These are phyloP conservation scores for Cladopsammia gracilis DNA, from an alignment of 64 coral and sea anemone species.

Conservation along the genomic window DNA sequence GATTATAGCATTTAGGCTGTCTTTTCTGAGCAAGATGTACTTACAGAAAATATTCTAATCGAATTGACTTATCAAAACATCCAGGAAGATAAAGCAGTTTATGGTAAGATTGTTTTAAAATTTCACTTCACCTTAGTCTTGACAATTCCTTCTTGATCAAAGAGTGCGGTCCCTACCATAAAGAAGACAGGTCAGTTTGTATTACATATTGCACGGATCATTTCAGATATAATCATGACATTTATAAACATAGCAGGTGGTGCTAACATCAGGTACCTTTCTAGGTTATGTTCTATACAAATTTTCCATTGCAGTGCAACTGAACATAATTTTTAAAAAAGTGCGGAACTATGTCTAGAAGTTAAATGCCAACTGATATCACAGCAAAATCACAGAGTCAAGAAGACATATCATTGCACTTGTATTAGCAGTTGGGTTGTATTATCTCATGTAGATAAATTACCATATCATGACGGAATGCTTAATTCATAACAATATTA, in stretches of 20 bases:
- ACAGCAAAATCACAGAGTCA: too few species aligned
- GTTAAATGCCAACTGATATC: too few species aligned
- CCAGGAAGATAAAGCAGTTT: too few species aligned
- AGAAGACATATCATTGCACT: too few species aligned
- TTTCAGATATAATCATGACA: conserved; percentile 24
- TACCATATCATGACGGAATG: conserved; percentile 61
- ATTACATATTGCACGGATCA: conserved; percentile 64
- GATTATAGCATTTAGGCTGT: background rate
- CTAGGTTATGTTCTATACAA: background rate
- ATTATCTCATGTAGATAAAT: conserved; percentile 50
- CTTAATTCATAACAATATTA: conserved; percentile 33
- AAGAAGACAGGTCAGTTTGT: conserved; percentile 44
- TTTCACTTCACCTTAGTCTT: conserved; percentile 7
- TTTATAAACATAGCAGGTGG: conserved; percentile 57
- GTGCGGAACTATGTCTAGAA: too few species aligned
- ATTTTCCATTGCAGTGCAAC: background rate
- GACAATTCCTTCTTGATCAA: conserved; percentile 23
- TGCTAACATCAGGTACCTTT: conserved; percentile 10
- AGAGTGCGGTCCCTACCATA: background rate
- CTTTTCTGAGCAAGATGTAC: background rate
- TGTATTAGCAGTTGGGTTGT: background rate
- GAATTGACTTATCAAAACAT: background rate
- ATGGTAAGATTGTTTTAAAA: background rate
- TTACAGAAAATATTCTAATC: too few species aligned
- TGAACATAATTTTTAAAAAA: background rate